These are phyloP conservation scores for Anser brachyrhynchus DNA, from an alignment of 2,113 vertebrate genomes.

Conservation along the genomic window DNA sequence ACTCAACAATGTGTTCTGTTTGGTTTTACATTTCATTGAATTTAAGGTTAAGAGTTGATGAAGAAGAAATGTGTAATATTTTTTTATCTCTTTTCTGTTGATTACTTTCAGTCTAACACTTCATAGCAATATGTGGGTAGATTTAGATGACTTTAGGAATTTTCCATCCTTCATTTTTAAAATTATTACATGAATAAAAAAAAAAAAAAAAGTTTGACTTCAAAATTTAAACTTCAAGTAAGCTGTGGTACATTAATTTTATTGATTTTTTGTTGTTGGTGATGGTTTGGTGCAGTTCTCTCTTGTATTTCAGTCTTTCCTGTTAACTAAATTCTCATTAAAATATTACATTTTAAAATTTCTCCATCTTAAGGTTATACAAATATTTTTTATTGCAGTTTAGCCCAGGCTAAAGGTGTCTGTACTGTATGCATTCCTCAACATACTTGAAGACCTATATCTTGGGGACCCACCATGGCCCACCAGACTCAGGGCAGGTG, in stretches of 20 bases:
- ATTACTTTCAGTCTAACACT: not conserved
- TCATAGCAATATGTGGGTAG: not conserved
- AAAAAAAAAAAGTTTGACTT: not conserved
- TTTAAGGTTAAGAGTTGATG: not conserved
- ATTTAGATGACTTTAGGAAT: not conserved
- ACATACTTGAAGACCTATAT: not conserved
- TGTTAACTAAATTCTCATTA: not conserved
- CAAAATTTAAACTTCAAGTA: not conserved
- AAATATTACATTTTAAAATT: not conserved
- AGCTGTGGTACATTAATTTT: fast-evolving
- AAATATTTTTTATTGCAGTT: not conserved
- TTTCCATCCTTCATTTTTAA: not conserved
- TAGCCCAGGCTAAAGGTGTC: fast-evolving
- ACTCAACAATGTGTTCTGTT: not conserved
- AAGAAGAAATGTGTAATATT: fast-evolving
- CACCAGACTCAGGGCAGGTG: not conserved
- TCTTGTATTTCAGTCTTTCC: fast-evolving
- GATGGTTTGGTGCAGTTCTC: fast-evolving
- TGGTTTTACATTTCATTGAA: fast-evolving
- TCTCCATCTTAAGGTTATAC: not conserved
- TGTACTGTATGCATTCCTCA: fast-evolving
- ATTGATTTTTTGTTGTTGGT: not conserved
- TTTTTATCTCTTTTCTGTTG: fast-evolving
- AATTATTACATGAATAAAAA: not conserved
- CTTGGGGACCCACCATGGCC: fast-evolving